phyloP scores from a whole-genome alignment of 2,113 vertebrate genomes.

The Cynocephalus volans region DNA sequence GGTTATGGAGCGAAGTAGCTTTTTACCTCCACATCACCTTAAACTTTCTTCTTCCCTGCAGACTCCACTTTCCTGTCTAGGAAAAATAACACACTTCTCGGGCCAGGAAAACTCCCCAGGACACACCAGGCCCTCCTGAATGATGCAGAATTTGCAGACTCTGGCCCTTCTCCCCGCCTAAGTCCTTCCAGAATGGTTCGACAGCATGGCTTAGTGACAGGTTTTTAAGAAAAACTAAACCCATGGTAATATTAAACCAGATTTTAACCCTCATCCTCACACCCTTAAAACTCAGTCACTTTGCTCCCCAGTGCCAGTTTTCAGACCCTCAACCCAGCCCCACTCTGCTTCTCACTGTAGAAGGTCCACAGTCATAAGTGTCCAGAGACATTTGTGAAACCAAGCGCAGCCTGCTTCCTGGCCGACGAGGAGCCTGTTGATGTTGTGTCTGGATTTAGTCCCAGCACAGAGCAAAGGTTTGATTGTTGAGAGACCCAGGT shows the following conservation, averaged over 20 bases:
- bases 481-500: neutral
- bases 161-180: neutral
- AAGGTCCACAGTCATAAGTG: neutral
- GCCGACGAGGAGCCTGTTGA: neutral
- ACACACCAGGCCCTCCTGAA: fast-evolving
- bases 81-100: neutral
- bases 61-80: neutral
- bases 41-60: neutral
- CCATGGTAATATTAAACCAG: neutral
- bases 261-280: neutral
- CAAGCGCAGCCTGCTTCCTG: neutral
- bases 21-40: neutral
- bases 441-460: neutral
- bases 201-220: neutral
- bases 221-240: neutral
- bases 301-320: neutral
- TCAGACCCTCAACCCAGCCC: neutral
- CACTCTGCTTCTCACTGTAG: neutral
- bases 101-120: neutral
- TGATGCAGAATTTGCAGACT: neutral
- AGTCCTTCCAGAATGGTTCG: neutral
- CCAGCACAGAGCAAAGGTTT: neutral
- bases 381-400: neutral
- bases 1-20: neutral
- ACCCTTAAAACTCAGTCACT: neutral